Percentiles rank a stretch among this genome's conserved stretches.
Conservation (phyloP, 2,888 invertebrate species). For the Heliconius erato region DNA sequence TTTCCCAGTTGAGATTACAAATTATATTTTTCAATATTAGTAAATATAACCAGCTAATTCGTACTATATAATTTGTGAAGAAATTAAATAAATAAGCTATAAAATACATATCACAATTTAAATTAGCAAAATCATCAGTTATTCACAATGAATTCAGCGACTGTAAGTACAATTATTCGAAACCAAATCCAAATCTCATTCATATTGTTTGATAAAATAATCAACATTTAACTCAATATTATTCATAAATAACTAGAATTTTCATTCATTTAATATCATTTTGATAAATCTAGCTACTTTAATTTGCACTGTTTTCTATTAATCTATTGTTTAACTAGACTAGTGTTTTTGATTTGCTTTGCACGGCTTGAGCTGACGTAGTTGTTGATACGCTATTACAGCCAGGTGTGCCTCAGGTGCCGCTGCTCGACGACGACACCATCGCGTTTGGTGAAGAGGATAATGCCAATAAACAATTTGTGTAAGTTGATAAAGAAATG, state of each 20-base stretch:
- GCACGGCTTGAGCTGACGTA: slow-evolving; percentile 83
- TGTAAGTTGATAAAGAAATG: slow-evolving; percentile 66
- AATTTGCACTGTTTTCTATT: slow-evolving; percentile 56
- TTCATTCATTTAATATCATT: not conserved
- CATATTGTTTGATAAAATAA: not conserved
- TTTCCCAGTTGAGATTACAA: not conserved
- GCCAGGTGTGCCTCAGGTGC: slow-evolving; percentile 89
- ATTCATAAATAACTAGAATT: not conserved
- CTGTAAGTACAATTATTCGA: slow-evolving; percentile 67
- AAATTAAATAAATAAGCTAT: not conserved
- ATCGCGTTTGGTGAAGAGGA: slow-evolving; percentile 95
- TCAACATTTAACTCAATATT: slow-evolving; percentile 9
- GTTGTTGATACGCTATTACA: slow-evolving; percentile 76
- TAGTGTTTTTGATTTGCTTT: slow-evolving; percentile 63
- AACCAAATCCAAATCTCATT: not conserved
- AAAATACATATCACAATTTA: not conserved
- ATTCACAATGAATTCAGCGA: slow-evolving; percentile 78
- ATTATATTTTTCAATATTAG: not conserved
- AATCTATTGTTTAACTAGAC: slow-evolving; percentile 8
- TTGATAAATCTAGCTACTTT: slow-evolving; percentile 53
- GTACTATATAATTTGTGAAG: not conserved
- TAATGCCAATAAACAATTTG: slow-evolving; percentile 81
- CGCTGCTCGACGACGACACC: slow-evolving; percentile 94
- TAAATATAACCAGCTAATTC: slow-evolving; percentile 1
- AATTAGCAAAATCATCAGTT: not conserved